Percentiles rank a stretch among this genome's conserved stretches.
These are phyloP conservation scores for Euzophera pinguis DNA, from an alignment of 2,888 invertebrate genomes.

Conservation along the genomic window DNA sequence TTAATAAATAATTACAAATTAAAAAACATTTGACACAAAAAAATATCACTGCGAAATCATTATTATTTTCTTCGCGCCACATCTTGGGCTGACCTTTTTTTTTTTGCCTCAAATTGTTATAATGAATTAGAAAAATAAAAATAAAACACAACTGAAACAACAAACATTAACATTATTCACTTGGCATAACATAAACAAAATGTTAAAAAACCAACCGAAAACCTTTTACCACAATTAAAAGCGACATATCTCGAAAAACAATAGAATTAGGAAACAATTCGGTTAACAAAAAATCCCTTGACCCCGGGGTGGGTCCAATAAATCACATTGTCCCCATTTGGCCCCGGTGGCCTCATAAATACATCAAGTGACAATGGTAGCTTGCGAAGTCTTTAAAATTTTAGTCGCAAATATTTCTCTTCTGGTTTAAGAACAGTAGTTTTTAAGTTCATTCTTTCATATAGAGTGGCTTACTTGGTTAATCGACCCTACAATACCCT, in stretches of 20 bases:
- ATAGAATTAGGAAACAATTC: conserved; percentile 6
- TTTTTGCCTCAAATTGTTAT: no score
- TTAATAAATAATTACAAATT: no score
- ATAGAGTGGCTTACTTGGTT: no score
- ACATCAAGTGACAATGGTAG: conserved; percentile 9
- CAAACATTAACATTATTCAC: no score
- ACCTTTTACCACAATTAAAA: background rate
- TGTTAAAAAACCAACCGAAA: background rate
- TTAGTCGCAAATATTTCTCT: background rate
- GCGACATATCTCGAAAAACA: background rate
- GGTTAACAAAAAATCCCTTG: conserved; percentile 11
- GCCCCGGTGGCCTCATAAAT: conserved; percentile 8
- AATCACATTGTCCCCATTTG: conserved; percentile 8
- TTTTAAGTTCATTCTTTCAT: no score
- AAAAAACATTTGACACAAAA: no score
- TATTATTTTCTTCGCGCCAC: no score
- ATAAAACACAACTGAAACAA: background rate
- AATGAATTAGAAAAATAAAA: background rate
- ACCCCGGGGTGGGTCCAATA: conserved; percentile 7
- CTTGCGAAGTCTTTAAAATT: conserved; percentile 1
- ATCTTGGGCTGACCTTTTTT: no score
- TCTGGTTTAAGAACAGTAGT: background rate
- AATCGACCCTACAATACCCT: no score
- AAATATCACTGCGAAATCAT: no score
- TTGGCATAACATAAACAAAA: no score